phyloP scores from a whole-genome alignment of 2,113 vertebrate species.

The Typhlomys cinereus region DNA sequence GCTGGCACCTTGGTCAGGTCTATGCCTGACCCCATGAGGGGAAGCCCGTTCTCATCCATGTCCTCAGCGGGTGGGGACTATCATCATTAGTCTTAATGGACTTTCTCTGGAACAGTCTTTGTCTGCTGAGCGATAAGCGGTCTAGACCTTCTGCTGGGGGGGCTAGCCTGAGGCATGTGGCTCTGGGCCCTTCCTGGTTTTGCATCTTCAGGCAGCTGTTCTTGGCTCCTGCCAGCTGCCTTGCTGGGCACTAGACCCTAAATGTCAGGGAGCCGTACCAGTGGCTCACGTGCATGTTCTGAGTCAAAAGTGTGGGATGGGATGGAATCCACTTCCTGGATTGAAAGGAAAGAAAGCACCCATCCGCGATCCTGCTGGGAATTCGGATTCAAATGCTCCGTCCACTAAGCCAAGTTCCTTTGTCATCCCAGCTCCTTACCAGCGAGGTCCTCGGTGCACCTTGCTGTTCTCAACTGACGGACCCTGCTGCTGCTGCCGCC shows the following conservation, averaged over 20 bases:
- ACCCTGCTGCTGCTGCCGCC: too few species aligned
- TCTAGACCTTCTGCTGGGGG: background rate
- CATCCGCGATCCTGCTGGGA: fast-evolving
- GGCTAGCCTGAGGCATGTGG: too few species aligned
- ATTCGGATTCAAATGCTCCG: background rate
- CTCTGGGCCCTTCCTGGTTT: too few species aligned
- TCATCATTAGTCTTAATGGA: background rate
- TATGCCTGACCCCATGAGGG: conserved; percentile 96
- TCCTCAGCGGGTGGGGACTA: background rate
- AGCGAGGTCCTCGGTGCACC: fast-evolving
- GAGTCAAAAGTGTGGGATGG: too few species aligned
- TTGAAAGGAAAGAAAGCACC: background rate
- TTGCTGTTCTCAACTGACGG: background rate
- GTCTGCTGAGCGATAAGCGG: background rate
- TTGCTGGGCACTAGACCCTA: too few species aligned
- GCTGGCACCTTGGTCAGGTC: conserved; percentile 98
- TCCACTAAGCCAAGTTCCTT: too few species aligned
- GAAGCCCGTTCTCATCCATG: conserved; percentile 98
- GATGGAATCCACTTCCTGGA: background rate
- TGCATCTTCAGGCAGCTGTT: too few species aligned
- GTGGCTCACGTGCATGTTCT: too few species aligned
- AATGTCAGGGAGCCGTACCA: too few species aligned
- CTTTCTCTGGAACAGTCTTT: background rate
- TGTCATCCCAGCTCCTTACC: background rate
- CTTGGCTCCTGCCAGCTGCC: too few species aligned